phyloP scores from a whole-genome alignment of 2,797 vertebrate species.

The Atherinosoma microstoma region DNA sequence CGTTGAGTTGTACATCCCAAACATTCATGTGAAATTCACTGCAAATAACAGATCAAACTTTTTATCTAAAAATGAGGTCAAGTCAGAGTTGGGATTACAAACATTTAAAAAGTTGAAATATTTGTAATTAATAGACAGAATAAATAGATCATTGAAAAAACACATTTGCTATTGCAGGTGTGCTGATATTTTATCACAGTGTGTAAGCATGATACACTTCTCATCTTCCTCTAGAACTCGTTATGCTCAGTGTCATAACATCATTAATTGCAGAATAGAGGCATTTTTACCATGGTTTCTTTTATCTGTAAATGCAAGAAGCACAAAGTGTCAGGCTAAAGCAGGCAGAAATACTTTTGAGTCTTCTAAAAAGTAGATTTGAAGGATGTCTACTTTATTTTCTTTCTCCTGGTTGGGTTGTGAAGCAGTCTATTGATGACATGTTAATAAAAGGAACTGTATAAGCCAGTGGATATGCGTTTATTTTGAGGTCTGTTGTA shows the following conservation, averaged over 20 bases:
- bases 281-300: background rate
- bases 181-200: slow-evolving; percentile 25
- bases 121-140: background rate
- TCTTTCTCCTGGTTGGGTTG: background rate
- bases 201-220: slow-evolving; percentile 12
- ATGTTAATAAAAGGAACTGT: slow-evolving; percentile 5
- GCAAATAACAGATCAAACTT: slow-evolving; percentile 11
- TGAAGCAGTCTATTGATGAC: background rate
- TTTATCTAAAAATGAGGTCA: slow-evolving; percentile 11
- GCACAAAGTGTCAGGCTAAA: background rate
- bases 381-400: background rate
- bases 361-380: slow-evolving; percentile 1
- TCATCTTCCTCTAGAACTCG: background rate
- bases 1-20: background rate
- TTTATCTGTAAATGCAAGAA: background rate
- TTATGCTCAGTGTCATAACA: background rate
- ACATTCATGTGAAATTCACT: slow-evolving; percentile 6
- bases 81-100: background rate
- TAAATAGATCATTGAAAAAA: slow-evolving; percentile 10
- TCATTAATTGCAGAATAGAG: slow-evolving; percentile 5
- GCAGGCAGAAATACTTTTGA: slow-evolving; percentile 16
- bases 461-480: slow-evolving; percentile 1
- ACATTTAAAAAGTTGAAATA: slow-evolving; percentile 23
- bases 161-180: slow-evolving; percentile 12
- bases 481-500: slow-evolving; percentile 17